A percentile compares a stretch with the other conserved stretches of the same genome.
Conservation (phyloP, 2,888 invertebrate genomes). For the Acrobasis suavella region DNA sequence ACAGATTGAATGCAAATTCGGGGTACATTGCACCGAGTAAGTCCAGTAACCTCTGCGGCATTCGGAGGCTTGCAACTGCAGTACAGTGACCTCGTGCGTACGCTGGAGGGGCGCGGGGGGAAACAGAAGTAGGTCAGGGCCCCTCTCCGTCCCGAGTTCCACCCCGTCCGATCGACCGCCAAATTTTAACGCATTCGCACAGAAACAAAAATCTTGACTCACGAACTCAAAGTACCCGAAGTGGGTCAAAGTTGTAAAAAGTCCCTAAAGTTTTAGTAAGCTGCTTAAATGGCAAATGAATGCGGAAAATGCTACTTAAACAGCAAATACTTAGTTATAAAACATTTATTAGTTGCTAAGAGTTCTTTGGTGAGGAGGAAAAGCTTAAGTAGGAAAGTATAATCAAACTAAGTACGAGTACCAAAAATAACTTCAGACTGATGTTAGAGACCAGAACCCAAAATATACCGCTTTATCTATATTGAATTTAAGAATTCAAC, state of each 20-base stretch:
- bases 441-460: too few species aligned
- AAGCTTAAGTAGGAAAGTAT: not conserved
- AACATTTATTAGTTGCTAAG: conserved; percentile 18
- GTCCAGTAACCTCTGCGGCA: conserved; percentile 74
- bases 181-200: conserved; percentile 66
- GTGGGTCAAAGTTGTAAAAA: conserved; percentile 35
- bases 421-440: too few species aligned
- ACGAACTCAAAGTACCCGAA: conserved; percentile 29
- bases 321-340: conserved; percentile 6
- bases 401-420: too few species aligned
- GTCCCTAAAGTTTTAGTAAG: conserved; percentile 17
- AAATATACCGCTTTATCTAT: too few species aligned
- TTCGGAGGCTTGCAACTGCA: conserved; percentile 75
- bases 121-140: conserved; percentile 63
- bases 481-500: too few species aligned
- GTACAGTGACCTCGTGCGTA: conserved; percentile 81
- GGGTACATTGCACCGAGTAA: conserved; percentile 40
- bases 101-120: conserved; percentile 51
- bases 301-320: conserved; percentile 13
- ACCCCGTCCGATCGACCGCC: conserved; percentile 74
- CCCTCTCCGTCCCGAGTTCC: conserved; percentile 51
- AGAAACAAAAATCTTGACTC: conserved; percentile 49
- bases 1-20: conserved; percentile 20
- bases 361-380: not conserved
- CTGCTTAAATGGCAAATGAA: conserved; percentile 17